Conservation (phyloP, 2,797 vertebrate species). For the Brachymystax lenok region DNA sequence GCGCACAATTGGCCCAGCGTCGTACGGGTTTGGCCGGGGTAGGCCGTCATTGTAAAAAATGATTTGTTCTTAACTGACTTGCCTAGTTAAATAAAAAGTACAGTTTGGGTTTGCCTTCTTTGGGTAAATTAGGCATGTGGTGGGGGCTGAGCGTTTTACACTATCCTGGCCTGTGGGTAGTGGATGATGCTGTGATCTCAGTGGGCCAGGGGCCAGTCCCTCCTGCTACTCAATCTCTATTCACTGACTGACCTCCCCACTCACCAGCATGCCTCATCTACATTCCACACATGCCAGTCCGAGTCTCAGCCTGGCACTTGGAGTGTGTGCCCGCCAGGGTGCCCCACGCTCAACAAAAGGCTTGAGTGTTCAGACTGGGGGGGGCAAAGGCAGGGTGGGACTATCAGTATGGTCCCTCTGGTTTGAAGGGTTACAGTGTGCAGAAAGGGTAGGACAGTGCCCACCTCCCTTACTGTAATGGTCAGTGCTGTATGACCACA, state of each 20-base stretch:
- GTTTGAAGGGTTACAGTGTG: conserved; percentile 7
- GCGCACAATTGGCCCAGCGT: too few relatives aligned
- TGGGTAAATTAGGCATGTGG: too few relatives aligned
- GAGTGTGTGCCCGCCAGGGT: conserved; percentile 37
- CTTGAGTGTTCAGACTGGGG: conserved; percentile 56
- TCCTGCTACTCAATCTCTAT: too few relatives aligned
- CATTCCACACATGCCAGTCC: conserved; percentile 69
- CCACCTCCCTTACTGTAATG: conserved; percentile 16
- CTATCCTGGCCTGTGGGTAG: too few relatives aligned
- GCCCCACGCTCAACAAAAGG: conserved; percentile 62
- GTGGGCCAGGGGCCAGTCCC: too few relatives aligned
- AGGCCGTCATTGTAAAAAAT: too few relatives aligned
- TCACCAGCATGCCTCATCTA: conserved; percentile 44
- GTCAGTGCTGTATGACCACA: conserved; percentile 31
- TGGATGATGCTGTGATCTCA: too few relatives aligned
- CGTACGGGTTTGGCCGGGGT: neutral
- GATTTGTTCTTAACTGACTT: too few relatives aligned
- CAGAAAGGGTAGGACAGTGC: conserved; percentile 1
- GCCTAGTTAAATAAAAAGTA: too few relatives aligned
- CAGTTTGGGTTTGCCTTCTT: too few relatives aligned
- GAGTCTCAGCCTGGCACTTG: conserved; percentile 68
- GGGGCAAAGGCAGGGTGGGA: conserved; percentile 33
- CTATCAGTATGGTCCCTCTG: conserved; percentile 27
- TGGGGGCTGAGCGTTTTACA: too few relatives aligned
- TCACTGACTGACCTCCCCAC: conserved; percentile 14